phyloP scores from a whole-genome alignment of 1,140 invertebrate species.

The Temnothorax curvispinosus region DNA sequence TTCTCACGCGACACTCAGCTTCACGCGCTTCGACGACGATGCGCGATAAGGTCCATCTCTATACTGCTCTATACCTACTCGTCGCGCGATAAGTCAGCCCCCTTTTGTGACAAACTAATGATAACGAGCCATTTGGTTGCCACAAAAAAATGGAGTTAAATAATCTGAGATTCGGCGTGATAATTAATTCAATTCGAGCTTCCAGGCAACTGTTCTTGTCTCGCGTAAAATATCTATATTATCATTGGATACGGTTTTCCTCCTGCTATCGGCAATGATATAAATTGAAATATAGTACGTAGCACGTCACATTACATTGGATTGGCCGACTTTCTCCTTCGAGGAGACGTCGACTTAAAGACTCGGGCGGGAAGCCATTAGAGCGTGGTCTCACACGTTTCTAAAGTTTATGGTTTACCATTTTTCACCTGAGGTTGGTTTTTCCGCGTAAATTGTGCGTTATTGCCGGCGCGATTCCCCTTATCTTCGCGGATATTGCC shows the following conservation, averaged over 20 bases:
- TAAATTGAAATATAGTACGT: background rate
- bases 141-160: background rate
- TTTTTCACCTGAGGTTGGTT: background rate
- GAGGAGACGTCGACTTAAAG: background rate
- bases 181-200: constrained; percentile 22
- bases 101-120: constrained; percentile 8
- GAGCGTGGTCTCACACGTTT: background rate
- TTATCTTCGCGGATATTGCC: constrained; percentile 48
- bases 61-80: background rate
- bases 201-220: background rate
- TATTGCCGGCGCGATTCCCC: background rate
- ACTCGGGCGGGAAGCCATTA: background rate
- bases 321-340: constrained; percentile 24
- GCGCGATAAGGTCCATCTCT: constrained; percentile 3
- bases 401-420: background rate
- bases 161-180: background rate
- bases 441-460: background rate
- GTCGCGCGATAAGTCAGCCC: constrained; percentile 5
- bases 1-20: background rate
- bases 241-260: background rate
- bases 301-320: background rate
- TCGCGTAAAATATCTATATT: background rate
- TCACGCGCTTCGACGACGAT: constrained; percentile 7
- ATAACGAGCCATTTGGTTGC: background rate
- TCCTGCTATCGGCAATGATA: background rate